Evolutionary conservation across 2,113 vertebrate genomes (phyloP).

Genomic region (Todiramphus chloris): DNA sequence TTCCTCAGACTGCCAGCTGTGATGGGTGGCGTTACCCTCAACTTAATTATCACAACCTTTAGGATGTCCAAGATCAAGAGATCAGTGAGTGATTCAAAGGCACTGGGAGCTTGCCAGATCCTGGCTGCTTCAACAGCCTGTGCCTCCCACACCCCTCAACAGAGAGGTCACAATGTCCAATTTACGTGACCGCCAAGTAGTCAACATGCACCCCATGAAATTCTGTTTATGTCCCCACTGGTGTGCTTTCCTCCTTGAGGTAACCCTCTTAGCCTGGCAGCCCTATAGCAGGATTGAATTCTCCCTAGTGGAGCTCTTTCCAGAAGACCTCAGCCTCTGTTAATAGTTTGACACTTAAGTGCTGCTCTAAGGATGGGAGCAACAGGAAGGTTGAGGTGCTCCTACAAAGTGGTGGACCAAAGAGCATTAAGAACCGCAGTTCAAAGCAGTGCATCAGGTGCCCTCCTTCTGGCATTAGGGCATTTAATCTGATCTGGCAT

Average conservation of each 20-base stretch:
- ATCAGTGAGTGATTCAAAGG: neutral
- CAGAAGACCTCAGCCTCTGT: neutral
- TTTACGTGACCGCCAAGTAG: neutral
- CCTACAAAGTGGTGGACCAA: neutral
- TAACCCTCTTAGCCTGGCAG: neutral
- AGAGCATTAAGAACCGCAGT: neutral
- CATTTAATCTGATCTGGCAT: constrained; percentile 38
- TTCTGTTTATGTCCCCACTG: accelerated
- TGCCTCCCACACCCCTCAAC: neutral
- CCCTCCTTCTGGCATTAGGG: neutral
- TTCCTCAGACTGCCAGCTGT: neutral
- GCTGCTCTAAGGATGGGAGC: neutral
- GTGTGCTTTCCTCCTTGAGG: neutral
- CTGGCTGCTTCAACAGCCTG: neutral
- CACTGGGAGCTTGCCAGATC: neutral
- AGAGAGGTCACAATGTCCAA: neutral
- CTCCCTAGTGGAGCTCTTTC: neutral
- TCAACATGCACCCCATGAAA: accelerated
- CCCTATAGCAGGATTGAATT: neutral
- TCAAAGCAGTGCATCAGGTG: neutral
- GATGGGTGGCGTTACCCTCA: neutral
- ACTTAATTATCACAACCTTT: neutral
- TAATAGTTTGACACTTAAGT: neutral
- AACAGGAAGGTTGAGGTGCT: neutral
- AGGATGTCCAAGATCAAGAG: neutral